These are phyloP conservation scores for Oncorhynchus gorbuscha DNA, from an alignment of 2,113 vertebrate species.

Conservation along the genomic window DNA sequence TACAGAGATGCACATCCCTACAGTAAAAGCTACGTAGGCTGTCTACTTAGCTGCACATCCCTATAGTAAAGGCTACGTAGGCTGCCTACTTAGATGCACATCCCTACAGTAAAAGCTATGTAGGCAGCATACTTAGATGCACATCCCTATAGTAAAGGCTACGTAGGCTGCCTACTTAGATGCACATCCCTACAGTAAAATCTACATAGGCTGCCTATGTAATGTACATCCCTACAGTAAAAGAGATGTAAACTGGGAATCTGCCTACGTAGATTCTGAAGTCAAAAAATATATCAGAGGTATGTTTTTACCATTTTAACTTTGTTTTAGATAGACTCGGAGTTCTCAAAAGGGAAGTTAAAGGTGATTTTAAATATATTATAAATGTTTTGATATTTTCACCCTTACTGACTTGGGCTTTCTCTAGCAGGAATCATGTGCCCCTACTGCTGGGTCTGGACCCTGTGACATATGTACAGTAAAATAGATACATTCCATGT, in stretches of 20 bases:
- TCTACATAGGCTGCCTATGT: no score
- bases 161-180: no score
- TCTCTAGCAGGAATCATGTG: slow-evolving; percentile 37
- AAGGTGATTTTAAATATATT: slow-evolving; percentile 30
- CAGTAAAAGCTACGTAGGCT: no score
- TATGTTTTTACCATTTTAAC: slow-evolving; percentile 38
- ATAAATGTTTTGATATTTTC: slow-evolving; percentile 36
- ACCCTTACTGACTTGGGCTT: slow-evolving; percentile 7
- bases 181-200: no score
- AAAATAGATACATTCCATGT: slow-evolving; percentile 66
- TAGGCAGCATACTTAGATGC: no score
- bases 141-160: no score
- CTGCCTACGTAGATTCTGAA: not conserved
- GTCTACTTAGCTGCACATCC: no score
- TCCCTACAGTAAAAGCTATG: no score
- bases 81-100: no score
- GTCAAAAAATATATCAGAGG: not conserved
- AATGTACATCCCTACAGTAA: no score
- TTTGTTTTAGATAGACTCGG: slow-evolving; percentile 43
- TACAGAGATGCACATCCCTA: no score
- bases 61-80: no score
- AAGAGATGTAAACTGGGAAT: not conserved
- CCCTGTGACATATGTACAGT: slow-evolving; percentile 53
- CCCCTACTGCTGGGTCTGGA: slow-evolving; percentile 38
- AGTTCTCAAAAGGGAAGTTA: slow-evolving; percentile 52